Evolutionary conservation across 1,140 invertebrate species (phyloP).

Genomic region (Macrotrachela quadricornifera): DNA sequence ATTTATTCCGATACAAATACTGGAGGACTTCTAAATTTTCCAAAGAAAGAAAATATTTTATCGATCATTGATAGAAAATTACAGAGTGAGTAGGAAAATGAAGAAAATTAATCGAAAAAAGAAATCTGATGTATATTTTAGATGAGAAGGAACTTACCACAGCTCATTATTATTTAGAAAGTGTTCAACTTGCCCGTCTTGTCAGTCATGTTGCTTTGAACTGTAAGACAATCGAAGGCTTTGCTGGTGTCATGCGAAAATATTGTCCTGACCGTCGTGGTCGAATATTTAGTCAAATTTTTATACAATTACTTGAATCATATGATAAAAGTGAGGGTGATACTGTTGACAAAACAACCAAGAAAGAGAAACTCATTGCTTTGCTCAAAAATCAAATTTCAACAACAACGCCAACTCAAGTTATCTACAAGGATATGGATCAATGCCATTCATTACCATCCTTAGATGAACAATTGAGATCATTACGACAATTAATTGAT

Average conservation of each 20-base stretch:
- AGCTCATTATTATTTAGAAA: not conserved
- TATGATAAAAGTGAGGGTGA: not conserved
- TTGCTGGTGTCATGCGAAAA: slow-evolving; percentile 1
- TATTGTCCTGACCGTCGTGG: not conserved
- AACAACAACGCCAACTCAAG: not conserved
- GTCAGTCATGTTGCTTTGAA: not conserved
- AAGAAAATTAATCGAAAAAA: no score
- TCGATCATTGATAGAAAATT: not conserved
- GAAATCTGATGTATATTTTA: no score
- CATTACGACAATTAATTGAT: no score
- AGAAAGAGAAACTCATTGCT: not conserved
- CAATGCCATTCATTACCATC: no score
- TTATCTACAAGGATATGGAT: no score
- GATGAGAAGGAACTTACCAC: no score
- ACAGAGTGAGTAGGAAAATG: not conserved
- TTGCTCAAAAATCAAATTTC: not conserved
- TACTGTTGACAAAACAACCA: no score
- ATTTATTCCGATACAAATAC: not conserved
- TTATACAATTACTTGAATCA: not conserved
- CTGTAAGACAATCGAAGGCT: not conserved
- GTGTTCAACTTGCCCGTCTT: not conserved
- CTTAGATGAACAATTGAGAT: no score
- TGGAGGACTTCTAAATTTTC: not conserved
- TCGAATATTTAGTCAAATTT: not conserved
- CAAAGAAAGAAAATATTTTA: not conserved